Base-by-base conservation (phyloP, 2,113 vertebrate genomes). In the Riparia riparia region DNA sequence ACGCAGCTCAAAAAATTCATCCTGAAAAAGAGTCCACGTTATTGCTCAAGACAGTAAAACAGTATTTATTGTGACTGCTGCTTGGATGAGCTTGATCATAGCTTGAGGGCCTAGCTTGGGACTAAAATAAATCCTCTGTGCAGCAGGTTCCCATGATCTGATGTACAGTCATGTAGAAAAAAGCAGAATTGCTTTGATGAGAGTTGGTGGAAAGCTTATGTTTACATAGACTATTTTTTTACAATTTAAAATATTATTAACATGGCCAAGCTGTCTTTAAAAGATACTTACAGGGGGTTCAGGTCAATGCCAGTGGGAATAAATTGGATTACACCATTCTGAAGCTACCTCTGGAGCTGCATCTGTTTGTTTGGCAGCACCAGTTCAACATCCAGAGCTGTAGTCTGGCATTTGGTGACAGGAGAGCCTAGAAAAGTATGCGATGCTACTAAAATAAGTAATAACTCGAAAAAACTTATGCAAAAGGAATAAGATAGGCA, bases 191-290 rank as follows among this genome's bases (percentile, higher is more conserved):
- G 60, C 82, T 98, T 97, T 97, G 93, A 96, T 0, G 6, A 95
- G 82, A 91, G 45, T 44, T 94, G 47, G 91, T 94, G 88, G 97
- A 96, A 88, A 95, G 71, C 29, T 6, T 97, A 70, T 92, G 89
- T 96, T 98, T 97, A 96, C 93, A 96, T 85, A 96, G 89, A 56
- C 65, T 90, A 63, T 42, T 97, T 98, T 98, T 96, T 93, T 96
- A 76, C 81, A 93, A 96, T 97, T 91, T 73, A 92, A 94, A 77
- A 76, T 94, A 88, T 86, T 95, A 83, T 61, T 91, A 84, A 83
- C 77, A 64, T 42, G 90, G 69, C 80, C 86, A 94, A 94, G 71
- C 51, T 97, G 86, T 94, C 92, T 91, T 96, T 70, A 91, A 71
- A 93, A 94, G 41, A 63, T 89, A 76, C 41, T 93, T 82, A 58